phyloP scores from a whole-genome alignment of 2,113 vertebrate species.

The Fulmarus glacialis region DNA sequence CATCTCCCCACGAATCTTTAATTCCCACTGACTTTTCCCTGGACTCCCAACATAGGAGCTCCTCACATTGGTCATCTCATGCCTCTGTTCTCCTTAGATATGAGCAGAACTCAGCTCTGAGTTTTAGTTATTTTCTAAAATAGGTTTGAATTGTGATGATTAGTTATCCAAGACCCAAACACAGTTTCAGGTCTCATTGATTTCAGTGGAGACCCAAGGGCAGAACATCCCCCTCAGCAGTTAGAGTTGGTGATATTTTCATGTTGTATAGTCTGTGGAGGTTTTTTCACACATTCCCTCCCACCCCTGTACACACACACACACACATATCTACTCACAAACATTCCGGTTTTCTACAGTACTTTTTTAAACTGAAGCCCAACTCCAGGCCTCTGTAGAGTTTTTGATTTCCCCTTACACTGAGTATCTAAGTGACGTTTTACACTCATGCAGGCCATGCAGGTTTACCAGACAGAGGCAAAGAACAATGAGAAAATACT shows the following conservation, averaged over 20 bases:
- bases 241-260: not conserved
- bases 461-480: not conserved
- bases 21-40: not conserved
- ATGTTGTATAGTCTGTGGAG: not conserved
- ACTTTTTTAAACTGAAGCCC: not conserved
- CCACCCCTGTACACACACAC: accelerated
- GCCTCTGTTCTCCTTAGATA: accelerated
- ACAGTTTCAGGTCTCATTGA: not conserved
- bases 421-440: not conserved
- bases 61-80: not conserved
- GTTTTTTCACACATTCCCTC: not conserved
- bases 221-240: not conserved
- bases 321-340: not conserved
- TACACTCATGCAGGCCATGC: not conserved
- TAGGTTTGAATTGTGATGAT: not conserved
- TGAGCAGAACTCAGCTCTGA: not conserved
- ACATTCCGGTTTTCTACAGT: not conserved
- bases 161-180: not conserved
- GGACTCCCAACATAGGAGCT: not conserved
- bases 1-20: not conserved
- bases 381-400: not conserved
- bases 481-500: not conserved
- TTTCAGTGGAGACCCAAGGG: not conserved
- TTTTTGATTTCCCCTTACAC: not conserved
- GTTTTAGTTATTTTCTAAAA: not conserved